Evolutionary conservation across 2,888 invertebrate genomes (phyloP).

Genomic region (Priocnemis perturbator): DNA sequence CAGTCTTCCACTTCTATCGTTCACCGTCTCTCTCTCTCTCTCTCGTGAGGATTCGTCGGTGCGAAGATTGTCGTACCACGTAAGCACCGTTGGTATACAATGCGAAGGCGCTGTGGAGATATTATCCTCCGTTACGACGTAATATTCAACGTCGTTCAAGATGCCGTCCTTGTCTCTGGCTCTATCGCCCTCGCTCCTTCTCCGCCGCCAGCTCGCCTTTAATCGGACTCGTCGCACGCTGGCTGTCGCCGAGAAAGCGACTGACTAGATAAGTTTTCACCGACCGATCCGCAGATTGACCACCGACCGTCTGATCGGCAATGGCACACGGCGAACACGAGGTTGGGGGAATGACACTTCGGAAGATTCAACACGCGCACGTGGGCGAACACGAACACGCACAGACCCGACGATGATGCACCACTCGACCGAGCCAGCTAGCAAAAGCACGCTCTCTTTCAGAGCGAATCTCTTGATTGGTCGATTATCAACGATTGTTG

Average conservation of each 20-base stretch:
- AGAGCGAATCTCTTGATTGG: too few relatives aligned
- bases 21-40: background rate
- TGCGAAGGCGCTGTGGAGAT: background rate
- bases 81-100: conserved; percentile 2
- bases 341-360: conserved; percentile 22
- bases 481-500: background rate
- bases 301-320: too few relatives aligned
- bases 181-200: too few relatives aligned
- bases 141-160: too few relatives aligned
- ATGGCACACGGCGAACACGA: background rate
- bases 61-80: conserved; percentile 19
- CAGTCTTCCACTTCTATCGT: conserved; percentile 8
- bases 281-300: conserved; percentile 3
- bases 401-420: conserved; percentile 8
- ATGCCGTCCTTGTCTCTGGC: too few relatives aligned
- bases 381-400: conserved; percentile 32
- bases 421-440: background rate
- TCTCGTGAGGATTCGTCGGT: background rate
- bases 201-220: too few relatives aligned
- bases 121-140: too few relatives aligned
- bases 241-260: background rate
- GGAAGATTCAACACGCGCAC: conserved; percentile 33
- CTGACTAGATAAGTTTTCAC: conserved; percentile 40
- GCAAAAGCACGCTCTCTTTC: too few relatives aligned
- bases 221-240: background rate